Base-by-base conservation (phyloP, 2,888 invertebrate species). In the Temnothorax rugatulus region DNA sequence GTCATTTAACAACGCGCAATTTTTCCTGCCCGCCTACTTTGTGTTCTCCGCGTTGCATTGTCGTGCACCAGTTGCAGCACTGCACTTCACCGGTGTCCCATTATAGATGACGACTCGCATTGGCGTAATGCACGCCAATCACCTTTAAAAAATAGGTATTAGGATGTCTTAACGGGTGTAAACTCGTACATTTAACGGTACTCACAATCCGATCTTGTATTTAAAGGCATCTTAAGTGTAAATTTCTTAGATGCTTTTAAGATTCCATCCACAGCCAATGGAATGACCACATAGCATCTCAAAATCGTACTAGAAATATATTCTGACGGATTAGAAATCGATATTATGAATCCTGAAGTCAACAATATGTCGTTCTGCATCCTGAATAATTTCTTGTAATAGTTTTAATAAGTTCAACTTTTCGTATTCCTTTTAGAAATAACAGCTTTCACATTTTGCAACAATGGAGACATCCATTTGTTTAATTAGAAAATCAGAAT, bases 101-200 rank as follows among this genome's bases (percentile, higher is more conserved):
- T 93, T 93, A 91, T 90, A 91, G 90, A 90, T 91, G 91, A 91
- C 88, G 88, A 71, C 86, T 87, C 88, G 87, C 93, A 93, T 75
- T 59, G 89, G 92, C 92, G 92, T 91, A 90, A 89, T 1, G 9
- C 25, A 15, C 21, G 13, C 15, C 3, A 38, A 18, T 38, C 21
- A 38, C 5, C 4, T 34, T 71, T 2, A 11, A n/a, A 66, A 38
- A 25, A 41, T 34, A 21, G 34, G 4, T 8, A 18, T 34, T 38
- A 7, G 8, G 25, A 21, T 25, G 29, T 57, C 13, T 54, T 41
- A n/a, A 21, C 0, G n/a, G 18, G 25, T 21, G 47, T 44, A 44
- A 29, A n/a, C 13, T 34, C 0, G 5, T 38, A 41, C 21, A 18
- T 18, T 47, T 68, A 66, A 66, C n/a, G 21, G 15, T 25, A 38